These are phyloP conservation scores for Mechanitis messenoides DNA, from an alignment of 2,888 invertebrate genomes.

Conservation along the genomic window DNA sequence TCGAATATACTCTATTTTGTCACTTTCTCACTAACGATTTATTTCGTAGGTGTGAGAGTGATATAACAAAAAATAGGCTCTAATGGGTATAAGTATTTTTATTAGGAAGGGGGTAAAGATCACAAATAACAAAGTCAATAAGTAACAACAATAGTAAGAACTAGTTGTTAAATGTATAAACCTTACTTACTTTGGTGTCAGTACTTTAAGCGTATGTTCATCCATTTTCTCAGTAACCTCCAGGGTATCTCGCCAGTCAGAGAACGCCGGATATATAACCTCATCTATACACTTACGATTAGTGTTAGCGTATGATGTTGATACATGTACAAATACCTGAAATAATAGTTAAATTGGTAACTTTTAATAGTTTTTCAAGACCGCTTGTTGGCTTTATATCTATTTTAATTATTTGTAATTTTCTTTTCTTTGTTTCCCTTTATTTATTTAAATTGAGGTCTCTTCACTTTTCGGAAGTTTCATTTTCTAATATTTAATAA, in stretches of 20 bases:
- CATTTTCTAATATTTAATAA: no score
- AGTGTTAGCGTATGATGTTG: constrained; percentile 91
- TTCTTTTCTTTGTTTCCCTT: no score
- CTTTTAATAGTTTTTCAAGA: not conserved
- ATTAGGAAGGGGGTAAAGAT: no score
- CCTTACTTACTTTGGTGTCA: constrained; percentile 78
- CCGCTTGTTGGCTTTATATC: not conserved
- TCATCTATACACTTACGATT: constrained; percentile 85
- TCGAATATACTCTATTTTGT: not conserved
- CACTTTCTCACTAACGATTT: no score
- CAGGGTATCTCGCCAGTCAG: constrained; percentile 82
- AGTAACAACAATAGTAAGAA: no score
- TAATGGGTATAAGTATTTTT: no score
- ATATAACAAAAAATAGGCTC: no score
- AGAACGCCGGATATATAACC: constrained; percentile 81
- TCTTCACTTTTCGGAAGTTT: no score
- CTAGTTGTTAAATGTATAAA: no score
- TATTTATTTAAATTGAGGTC: no score
- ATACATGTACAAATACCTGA: constrained; percentile 87
- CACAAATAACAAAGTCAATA: no score
- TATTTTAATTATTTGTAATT: not conserved
- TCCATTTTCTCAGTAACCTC: constrained; percentile 79
- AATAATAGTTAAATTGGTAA: constrained; percentile 7
- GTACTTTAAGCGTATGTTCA: constrained; percentile 67
- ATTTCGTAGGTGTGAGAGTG: no score